Evolutionary conservation across 2,797 vertebrate species (phyloP).

Genomic region (Astyanax mexicanus): DNA sequence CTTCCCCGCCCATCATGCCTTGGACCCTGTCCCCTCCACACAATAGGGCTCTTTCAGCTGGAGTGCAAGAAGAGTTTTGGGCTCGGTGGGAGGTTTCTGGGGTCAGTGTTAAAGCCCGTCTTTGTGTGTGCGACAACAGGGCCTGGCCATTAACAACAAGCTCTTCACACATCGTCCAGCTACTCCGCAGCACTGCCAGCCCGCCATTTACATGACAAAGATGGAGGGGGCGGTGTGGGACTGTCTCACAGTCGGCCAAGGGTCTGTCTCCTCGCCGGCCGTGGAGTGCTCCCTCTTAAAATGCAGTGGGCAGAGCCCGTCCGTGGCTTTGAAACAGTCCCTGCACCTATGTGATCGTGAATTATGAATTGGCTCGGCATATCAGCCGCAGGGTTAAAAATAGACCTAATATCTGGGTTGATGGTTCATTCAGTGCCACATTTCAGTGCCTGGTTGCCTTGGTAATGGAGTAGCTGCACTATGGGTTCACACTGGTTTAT

Average conservation of each 20-base stretch:
- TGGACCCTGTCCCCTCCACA: conserved; percentile 67
- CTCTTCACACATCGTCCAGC: conserved; percentile 76
- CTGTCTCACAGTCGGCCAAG: conserved; percentile 55
- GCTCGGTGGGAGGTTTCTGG: conserved; percentile 71
- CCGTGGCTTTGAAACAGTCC: conserved; percentile 6
- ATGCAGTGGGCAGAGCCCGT: conserved; percentile 30
- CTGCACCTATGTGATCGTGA: neutral
- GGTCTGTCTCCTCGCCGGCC: conserved; percentile 10
- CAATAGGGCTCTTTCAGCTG: conserved; percentile 80
- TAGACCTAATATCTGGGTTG: conserved; percentile 1
- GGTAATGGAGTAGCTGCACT: neutral
- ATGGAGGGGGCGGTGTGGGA: conserved; percentile 55
- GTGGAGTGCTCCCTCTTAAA: conserved; percentile 54
- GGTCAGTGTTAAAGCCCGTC: conserved; percentile 77
- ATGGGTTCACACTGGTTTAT: neutral
- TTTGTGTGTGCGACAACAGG: conserved; percentile 78
- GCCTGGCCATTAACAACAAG: conserved; percentile 75
- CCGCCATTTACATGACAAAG: conserved; percentile 83
- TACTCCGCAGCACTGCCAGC: conserved; percentile 75
- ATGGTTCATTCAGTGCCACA: conserved; percentile 19
- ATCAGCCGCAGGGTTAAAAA: conserved; percentile 29
- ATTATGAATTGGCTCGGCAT: neutral
- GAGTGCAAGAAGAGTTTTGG: conserved; percentile 76
- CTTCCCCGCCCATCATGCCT: conserved; percentile 64
- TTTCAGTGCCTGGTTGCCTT: conserved; percentile 1